phyloP scores from a whole-genome alignment of 2,888 invertebrate species.

The Lysandra coridon region DNA sequence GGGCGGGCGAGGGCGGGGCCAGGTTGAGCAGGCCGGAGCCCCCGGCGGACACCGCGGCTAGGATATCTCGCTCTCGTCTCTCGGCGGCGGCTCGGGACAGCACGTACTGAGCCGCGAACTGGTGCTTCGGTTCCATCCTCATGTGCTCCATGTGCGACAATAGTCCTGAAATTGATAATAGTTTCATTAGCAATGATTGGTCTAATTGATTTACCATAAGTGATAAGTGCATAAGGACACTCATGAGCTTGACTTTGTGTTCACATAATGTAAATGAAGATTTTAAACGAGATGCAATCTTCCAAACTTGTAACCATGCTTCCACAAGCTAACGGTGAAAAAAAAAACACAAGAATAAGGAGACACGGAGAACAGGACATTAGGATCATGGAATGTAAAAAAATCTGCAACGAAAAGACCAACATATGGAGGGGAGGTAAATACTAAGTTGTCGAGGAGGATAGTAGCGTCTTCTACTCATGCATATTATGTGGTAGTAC shows the following conservation, averaged over 20 bases:
- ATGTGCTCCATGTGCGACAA: slow-evolving; percentile 97
- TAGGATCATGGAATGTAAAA: background rate
- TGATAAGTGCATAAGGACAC: background rate
- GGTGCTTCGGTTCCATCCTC: slow-evolving; percentile 98
- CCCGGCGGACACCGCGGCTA: slow-evolving; percentile 84
- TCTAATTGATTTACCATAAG: background rate
- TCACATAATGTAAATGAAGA: background rate
- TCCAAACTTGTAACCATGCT: background rate
- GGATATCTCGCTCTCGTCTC: slow-evolving; percentile 90
- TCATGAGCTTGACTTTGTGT: background rate
- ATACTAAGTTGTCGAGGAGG: background rate
- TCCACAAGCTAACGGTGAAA: background rate
- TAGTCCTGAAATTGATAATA: slow-evolving; percentile 83
- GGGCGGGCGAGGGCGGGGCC: slow-evolving; percentile 91
- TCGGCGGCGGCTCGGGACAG: slow-evolving; percentile 94
- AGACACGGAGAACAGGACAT: background rate
- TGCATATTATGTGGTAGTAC: background rate
- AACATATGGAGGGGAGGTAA: slow-evolving; percentile 1
- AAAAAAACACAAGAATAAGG: slow-evolving; percentile 20
- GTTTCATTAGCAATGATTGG: background rate
- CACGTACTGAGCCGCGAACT: slow-evolving; percentile 96
- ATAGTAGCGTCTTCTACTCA: slow-evolving; percentile 21
- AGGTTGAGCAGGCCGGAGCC: slow-evolving; percentile 84
- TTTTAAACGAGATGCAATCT: background rate
- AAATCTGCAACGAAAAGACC: background rate